Conservation (phyloP, 1,140 invertebrate genomes). For the Drosophila virilis region DNA sequence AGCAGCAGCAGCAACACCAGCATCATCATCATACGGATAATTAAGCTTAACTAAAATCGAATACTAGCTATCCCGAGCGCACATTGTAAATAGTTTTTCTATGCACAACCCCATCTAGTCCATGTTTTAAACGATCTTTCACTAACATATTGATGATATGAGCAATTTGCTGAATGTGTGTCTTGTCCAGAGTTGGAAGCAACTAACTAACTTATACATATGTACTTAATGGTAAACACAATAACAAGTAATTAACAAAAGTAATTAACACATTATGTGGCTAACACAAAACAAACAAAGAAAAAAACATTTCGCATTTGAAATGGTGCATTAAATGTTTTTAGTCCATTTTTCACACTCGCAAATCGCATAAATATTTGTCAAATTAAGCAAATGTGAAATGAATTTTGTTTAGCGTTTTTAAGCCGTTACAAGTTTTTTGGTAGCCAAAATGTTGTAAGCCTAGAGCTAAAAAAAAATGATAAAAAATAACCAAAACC, state of each 20-base stretch:
- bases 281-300: neutral
- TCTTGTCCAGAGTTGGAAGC: conserved; percentile 77
- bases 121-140: conserved; percentile 48
- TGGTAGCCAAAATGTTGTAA: conserved; percentile 63
- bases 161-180: conserved; percentile 81
- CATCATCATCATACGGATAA: conserved; percentile 59
- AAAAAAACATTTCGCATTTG: neutral
- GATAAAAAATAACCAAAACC: conserved; percentile 9
- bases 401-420: conserved; percentile 67
- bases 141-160: conserved; percentile 55
- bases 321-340: neutral
- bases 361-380: conserved; percentile 13
- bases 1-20: conserved; percentile 23
- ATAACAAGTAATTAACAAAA: conserved; percentile 1
- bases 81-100: conserved; percentile 77
- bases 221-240: conserved; percentile 12
- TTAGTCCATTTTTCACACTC: conserved; percentile 6
- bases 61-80: conserved; percentile 20
- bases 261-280: neutral
- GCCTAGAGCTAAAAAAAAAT: conserved; percentile 36
- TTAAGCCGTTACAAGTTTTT: conserved; percentile 66
- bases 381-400: conserved; percentile 20
- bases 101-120: conserved; percentile 55
- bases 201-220: conserved; percentile 58
- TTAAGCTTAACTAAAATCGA: conserved; percentile 37